Conservation (phyloP, 2,888 invertebrate species). For the Athripsodes cinereus region DNA sequence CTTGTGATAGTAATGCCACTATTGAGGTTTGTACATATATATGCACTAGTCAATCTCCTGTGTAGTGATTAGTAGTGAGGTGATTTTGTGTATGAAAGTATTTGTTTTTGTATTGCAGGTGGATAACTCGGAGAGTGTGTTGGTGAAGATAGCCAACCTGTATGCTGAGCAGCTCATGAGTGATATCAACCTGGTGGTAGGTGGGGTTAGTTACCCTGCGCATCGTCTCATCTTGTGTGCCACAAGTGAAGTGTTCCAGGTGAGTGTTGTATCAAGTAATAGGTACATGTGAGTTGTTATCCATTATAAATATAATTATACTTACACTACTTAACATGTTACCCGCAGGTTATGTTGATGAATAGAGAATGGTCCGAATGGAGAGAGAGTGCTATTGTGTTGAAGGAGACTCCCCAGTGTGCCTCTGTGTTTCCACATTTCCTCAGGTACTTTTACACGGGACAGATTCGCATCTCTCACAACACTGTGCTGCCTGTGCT, state of each 20-base stretch:
- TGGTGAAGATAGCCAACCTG: conserved; percentile 74
- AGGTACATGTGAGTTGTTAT: neutral
- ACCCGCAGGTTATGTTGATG: conserved; percentile 84
- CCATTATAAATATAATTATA: too few relatives aligned
- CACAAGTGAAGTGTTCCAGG: conserved; percentile 93
- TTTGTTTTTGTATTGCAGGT: conserved; percentile 48
- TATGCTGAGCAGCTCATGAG: conserved; percentile 85
- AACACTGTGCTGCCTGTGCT: conserved; percentile 81
- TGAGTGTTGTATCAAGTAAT: conserved; percentile 37
- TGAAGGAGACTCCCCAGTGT: conserved; percentile 83
- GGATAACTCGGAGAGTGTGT: conserved; percentile 76
- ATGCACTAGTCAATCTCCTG: neutral
- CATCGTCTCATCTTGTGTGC: conserved; percentile 89
- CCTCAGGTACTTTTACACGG: conserved; percentile 81
- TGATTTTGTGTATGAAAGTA: neutral
- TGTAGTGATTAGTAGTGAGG: neutral
- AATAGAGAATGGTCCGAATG: conserved; percentile 91
- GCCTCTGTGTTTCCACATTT: conserved; percentile 82
- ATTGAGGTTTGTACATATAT: neutral
- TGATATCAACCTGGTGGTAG: conserved; percentile 81
- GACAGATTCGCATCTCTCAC: conserved; percentile 79
- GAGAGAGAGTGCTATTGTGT: conserved; percentile 72
- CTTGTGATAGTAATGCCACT: neutral
- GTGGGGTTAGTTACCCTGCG: conserved; percentile 74
- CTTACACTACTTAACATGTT: too few relatives aligned